Percentiles rank a stretch among this genome's conserved stretches.
Conservation (phyloP, 2,888 invertebrate species). For the Eretmocerus hayati region DNA sequence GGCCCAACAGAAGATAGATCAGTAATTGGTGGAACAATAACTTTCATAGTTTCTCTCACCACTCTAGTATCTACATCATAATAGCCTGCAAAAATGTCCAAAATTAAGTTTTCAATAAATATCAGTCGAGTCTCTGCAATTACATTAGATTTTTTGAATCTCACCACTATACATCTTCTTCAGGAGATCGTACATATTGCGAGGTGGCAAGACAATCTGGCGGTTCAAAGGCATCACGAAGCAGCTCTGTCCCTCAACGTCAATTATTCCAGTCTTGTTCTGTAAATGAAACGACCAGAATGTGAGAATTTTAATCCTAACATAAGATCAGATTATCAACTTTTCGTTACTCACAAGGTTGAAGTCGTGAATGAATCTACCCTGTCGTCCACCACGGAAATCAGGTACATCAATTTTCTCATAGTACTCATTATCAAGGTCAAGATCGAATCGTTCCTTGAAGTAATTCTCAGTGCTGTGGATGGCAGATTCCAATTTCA, state of each 20-base stretch:
- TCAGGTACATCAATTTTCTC: slow-evolving; percentile 84
- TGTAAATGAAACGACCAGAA: too few species aligned
- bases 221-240: slow-evolving; percentile 87
- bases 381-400: slow-evolving; percentile 71
- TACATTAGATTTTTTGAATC: slow-evolving; percentile 11
- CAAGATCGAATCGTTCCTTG: slow-evolving; percentile 76
- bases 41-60: slow-evolving; percentile 69
- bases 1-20: slow-evolving; percentile 59
- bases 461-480: slow-evolving; percentile 49
- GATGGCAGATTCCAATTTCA: slow-evolving; percentile 24
- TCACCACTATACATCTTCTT: slow-evolving; percentile 67
- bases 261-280: slow-evolving; percentile 72
- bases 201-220: slow-evolving; percentile 68
- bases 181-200: slow-evolving; percentile 70
- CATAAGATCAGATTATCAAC: neutral
- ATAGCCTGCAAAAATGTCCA: slow-evolving; percentile 55
- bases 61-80: slow-evolving; percentile 76
- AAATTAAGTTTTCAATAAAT: too few species aligned
- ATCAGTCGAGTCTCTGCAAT: too few species aligned
- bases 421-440: slow-evolving; percentile 61
- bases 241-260: slow-evolving; percentile 67
- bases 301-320: neutral
- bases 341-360: slow-evolving; percentile 52
- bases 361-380: slow-evolving; percentile 90
- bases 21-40: slow-evolving; percentile 62